Evolutionary conservation across 2,113 vertebrate genomes (phyloP), one percentile per base, ranked within the genome.

Genomic region (Elephantulus edwardii): DNA sequence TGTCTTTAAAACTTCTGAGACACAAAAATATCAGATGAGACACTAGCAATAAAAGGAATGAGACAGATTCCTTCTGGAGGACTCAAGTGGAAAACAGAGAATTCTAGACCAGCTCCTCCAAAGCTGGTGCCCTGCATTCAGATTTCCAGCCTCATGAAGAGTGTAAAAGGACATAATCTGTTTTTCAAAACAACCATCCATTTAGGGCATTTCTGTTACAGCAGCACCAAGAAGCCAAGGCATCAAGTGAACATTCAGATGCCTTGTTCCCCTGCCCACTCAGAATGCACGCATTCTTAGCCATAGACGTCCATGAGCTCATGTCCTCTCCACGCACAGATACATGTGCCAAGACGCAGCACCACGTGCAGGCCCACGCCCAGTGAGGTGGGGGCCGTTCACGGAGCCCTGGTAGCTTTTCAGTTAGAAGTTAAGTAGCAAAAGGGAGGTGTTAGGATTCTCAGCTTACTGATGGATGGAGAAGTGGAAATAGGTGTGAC

Each of bases 361-460:
- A 11, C 6, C 5, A 1, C 8, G 10, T 40, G 33, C 50, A 35
- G 24, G 58, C n/a, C 33, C 16, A 78, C 54, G 75, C 42, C 83
- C 56, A 17, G 58, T 3, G 5, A 26, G 7, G 4, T 8, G 1
- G 46, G n/a, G 26, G 20, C 6, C 14, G 0, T 30, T n/a, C 17
- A 1, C 56, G 5, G 28, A 58, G 38, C 30, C 66, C 22, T 7
- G 4, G 33, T 28, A 26, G 5, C 10, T 11, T 58, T 48, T 42
- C 70, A 68, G 17, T 19, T 68, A 3, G 8, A 2, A 6, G 7
- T 3, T 14, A 1, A 74, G 38, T n/a, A 50, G 76, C 48, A 33
- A 44, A 74, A 80, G 50, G 33, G 17, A 54, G 42, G 4, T 46
- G 2, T 19, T 40, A 38, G 6, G 42, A 6, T 44, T 50, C n/a